Evolutionary conservation across 2,113 vertebrate species (phyloP).

Genomic region (Erythrolamprus reginae): DNA sequence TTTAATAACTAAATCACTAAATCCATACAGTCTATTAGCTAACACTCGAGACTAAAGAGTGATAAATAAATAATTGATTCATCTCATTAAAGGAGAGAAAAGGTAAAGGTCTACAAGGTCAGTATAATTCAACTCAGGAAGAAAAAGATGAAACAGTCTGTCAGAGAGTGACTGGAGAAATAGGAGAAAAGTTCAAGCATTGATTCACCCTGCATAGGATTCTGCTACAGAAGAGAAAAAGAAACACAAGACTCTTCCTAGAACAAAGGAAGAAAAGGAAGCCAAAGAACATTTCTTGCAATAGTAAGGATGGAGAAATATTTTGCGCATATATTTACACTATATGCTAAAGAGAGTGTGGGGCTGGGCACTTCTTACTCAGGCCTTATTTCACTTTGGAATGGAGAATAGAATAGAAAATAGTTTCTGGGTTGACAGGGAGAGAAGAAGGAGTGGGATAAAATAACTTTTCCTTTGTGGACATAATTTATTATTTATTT

Average conservation of each 20-base stretch:
- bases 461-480: background rate
- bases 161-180: background rate
- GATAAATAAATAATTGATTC: background rate
- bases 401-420: background rate
- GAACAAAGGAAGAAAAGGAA: background rate
- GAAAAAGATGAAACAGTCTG: background rate
- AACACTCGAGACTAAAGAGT: background rate
- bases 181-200: background rate
- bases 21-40: background rate
- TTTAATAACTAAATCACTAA: too few species aligned
- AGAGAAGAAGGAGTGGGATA: background rate
- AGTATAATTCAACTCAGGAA: background rate
- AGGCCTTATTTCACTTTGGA: background rate
- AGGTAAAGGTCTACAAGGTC: background rate
- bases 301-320: background rate
- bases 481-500: too few species aligned
- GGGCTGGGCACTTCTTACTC: background rate
- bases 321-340: background rate
- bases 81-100: background rate
- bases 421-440: background rate
- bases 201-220: background rate
- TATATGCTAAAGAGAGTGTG: background rate
- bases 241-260: background rate
- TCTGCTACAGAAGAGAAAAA: background rate
- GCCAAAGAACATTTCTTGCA: background rate